Conservation (phyloP, 2,797 vertebrate genomes). For the Pseudochromis fuscus region DNA sequence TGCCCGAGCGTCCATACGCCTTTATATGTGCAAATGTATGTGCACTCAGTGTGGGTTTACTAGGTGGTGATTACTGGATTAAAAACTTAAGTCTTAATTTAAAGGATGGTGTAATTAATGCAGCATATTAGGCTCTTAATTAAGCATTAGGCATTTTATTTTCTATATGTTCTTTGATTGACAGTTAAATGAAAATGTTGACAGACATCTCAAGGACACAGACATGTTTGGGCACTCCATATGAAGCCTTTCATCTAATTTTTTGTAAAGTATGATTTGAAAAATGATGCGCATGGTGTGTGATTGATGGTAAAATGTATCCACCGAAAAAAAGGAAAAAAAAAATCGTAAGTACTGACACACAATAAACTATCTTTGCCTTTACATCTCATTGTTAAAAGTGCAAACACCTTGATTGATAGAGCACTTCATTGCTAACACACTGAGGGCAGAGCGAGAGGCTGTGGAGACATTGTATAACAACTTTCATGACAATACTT, state of each 20-base stretch:
- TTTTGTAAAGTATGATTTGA: background rate
- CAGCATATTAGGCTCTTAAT: background rate
- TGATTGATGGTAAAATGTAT: background rate
- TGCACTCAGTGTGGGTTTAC: background rate
- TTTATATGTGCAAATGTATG: no score
- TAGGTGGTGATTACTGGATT: background rate
- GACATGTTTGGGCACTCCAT: background rate
- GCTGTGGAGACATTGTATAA: background rate
- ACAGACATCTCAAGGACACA: constrained; percentile 2
- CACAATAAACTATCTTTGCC: background rate
- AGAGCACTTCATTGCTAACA: background rate
- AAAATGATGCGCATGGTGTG: background rate
- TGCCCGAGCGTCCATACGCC: no score
- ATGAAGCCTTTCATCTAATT: background rate
- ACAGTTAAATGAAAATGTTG: background rate
- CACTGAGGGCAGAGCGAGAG: background rate
- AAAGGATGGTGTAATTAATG: background rate
- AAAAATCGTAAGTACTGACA: background rate
- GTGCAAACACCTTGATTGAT: background rate
- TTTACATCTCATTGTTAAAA: background rate
- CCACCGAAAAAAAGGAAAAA: constrained; percentile 1
- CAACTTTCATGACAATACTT: background rate
- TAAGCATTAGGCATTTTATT: background rate
- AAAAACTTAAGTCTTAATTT: background rate
- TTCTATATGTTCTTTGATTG: background rate